Evolutionary conservation across 64 coral and sea anemone genomes (phyloP), one percentile per base, ranked within the genome.

Genomic region (Trachythela sp.): DNA sequence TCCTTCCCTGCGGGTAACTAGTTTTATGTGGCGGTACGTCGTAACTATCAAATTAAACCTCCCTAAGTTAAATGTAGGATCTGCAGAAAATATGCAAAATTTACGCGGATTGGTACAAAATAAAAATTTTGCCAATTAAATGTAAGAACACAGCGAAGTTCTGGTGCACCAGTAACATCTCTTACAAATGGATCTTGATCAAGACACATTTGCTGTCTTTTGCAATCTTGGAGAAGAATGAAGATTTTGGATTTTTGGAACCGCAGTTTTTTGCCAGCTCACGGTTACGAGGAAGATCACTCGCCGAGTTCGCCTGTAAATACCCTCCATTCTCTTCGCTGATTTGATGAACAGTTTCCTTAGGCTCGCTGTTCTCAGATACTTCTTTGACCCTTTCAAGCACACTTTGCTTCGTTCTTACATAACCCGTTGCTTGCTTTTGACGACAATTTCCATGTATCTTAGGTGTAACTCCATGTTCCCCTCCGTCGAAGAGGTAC

Each of bases 11-110:
- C 85, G 85, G 4, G 14, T 31, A 29, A 86, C 22, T 34, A 59
- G 14, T 36, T 50, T 86, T 15, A 36, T n/a, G n/a, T n/a, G n/a
- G n/a, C n/a, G n/a, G n/a, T n/a, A n/a, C n/a, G n/a, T n/a, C n/a
- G n/a, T n/a, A n/a, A n/a, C n/a, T n/a, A n/a, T n/a, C n/a, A n/a
- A n/a, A n/a, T n/a, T n/a, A n/a, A n/a, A n/a, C n/a, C 17, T 86
- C 14, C 85, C 48, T 48, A 86, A 54, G 48, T 86, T 48, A 48
- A 86, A 87, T 1, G 85, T 87, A 1, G 85, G 52, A 38, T 87
- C 85, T 10, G 39, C 43, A 14, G 85, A n/a, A n/a, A n/a, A n/a
- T n/a, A n/a, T n/a, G n/a, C n/a, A n/a, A n/a, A n/a, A n/a, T n/a
- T n/a, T n/a, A n/a, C n/a, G n/a, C n/a, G n/a, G n/a, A n/a, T n/a